Conservation (phyloP, 2,113 vertebrate genomes). For the Tragelaphus buxtoni region DNA sequence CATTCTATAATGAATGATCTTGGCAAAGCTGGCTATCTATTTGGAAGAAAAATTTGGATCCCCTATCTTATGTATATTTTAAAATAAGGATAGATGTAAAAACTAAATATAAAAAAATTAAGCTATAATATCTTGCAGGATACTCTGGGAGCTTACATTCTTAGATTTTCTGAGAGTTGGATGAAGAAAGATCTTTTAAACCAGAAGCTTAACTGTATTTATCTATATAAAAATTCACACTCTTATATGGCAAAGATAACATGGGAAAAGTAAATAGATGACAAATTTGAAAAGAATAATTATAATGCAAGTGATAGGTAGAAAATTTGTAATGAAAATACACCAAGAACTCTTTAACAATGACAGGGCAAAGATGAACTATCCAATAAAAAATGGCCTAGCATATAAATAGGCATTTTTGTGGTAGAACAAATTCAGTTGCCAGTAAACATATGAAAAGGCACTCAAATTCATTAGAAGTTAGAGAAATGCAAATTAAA, state of each 20-base stretch:
- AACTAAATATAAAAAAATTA: background rate
- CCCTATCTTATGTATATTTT: background rate
- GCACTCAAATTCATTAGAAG: background rate
- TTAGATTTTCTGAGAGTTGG: slow-evolving; percentile 8
- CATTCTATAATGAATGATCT: background rate
- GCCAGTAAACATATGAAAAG: background rate
- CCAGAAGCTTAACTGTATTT: background rate
- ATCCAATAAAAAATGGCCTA: background rate
- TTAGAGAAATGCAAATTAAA: background rate
- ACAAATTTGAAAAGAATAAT: background rate
- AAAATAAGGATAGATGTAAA: background rate
- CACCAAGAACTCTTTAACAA: background rate
- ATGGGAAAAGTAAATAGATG: background rate
- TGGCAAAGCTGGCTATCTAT: background rate
- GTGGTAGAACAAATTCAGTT: background rate
- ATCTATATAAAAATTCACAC: background rate
- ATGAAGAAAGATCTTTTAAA: background rate
- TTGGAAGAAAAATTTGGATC: background rate
- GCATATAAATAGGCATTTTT: background rate
- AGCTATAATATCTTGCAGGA: background rate
- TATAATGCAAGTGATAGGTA: background rate
- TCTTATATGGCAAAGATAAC: background rate
- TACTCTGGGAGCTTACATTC: background rate
- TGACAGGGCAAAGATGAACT: background rate
- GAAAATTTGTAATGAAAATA: background rate